Base-by-base conservation (phyloP, 2,888 invertebrate species). In the Nezara viridula region DNA sequence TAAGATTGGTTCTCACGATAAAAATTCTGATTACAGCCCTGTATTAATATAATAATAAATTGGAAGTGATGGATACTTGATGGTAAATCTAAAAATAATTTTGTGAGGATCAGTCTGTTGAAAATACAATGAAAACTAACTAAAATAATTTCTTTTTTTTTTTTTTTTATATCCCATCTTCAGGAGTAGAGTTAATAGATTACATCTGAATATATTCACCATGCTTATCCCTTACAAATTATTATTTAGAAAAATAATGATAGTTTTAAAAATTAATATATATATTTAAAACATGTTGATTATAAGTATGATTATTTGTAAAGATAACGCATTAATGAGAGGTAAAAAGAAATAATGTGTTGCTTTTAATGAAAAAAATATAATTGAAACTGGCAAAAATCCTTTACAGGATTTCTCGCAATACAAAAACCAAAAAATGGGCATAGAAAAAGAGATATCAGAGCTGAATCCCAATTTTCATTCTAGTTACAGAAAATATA, bases 391-490 rank as follows among this genome's bases (percentile, higher is more conserved):
- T 73, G 66, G 19, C 66, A n/a, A n/a, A 37, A 73, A 37, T 37
- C 19, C 21, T 37, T 73, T 32, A 37, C 66, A n/a, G n/a, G n/a
- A n/a, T n/a, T n/a, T n/a, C 9, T 32, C 7, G 1, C 66, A 73
- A 16, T 73, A n/a, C n/a, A 73, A 16, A 73, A 73, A 73, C 19
- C 66, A 19, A 73, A 73, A 73, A 73, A 73, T 37, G 37, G 66
- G 66, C 32, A 19, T 73, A 19, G 21, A 73, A 73, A 73, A n/a
- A 60, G 19, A 73, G 37, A 73, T 73, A 73, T 73, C 66, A 73
- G 32, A 73, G 37, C 66, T 73, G 19, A 73, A 73, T 37, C 19
- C 5, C 19, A 73, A 73, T 19, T 73, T 73, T 73, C 66, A 37
- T 73, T 37, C 37, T 73, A 73, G 32, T 73, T 73, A n/a, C n/a